These are phyloP conservation scores for Casuarius casuarius DNA, from an alignment of 2,113 vertebrate species.

Conservation along the genomic window DNA sequence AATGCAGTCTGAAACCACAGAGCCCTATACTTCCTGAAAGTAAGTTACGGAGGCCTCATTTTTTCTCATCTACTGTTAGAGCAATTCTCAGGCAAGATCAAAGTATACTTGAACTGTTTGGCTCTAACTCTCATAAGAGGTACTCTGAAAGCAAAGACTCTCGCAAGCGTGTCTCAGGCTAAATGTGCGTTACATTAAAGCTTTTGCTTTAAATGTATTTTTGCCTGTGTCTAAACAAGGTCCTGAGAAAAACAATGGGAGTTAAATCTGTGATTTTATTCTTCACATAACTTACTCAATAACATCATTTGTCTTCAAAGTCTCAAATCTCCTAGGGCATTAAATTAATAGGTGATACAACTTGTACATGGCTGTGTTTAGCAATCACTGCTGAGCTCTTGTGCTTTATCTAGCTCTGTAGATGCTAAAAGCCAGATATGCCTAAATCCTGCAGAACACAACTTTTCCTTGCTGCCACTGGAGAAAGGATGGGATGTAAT, in stretches of 20 bases:
- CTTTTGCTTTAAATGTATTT: not conserved
- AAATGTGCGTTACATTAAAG: not conserved
- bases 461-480: not conserved
- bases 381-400: not conserved
- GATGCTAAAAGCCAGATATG: not conserved
- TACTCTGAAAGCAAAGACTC: not conserved
- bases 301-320: not conserved
- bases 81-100: not conserved
- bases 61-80: not conserved
- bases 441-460: not conserved
- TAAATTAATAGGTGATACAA: not conserved
- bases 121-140: not conserved
- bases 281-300: not conserved
- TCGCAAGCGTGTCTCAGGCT: not conserved
- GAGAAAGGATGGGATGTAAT: not conserved
- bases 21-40: not conserved
- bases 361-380: not conserved
- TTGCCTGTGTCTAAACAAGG: not conserved
- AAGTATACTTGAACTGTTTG: constrained; percentile 17
- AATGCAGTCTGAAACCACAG: not conserved
- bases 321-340: not conserved
- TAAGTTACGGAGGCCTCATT: rapidly evolving
- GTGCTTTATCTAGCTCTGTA: not conserved
- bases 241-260: not conserved
- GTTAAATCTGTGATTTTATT: not conserved